These are phyloP conservation scores for Aix galericulata DNA, from an alignment of 2,113 vertebrate genomes.

Conservation along the genomic window DNA sequence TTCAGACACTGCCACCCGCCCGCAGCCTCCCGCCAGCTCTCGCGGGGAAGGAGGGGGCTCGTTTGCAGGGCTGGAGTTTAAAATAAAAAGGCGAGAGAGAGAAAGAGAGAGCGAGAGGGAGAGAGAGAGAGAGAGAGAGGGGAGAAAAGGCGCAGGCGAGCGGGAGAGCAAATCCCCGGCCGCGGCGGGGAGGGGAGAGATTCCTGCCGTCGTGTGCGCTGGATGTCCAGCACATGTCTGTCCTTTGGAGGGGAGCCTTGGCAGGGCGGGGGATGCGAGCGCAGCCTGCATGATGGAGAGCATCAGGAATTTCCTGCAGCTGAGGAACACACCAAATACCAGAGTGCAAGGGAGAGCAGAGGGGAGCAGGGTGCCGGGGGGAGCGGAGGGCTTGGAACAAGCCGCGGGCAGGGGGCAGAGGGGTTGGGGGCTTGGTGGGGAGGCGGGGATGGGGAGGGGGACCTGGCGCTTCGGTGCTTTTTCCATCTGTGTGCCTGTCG, in stretches of 20 bases:
- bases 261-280: constrained; percentile 82
- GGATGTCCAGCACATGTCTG: constrained; percentile 79
- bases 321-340: constrained; percentile 82
- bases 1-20: background rate
- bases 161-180: background rate
- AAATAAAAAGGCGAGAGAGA: background rate
- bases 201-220: constrained; percentile 48
- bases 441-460: background rate
- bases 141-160: background rate
- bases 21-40: background rate
- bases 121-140: background rate
- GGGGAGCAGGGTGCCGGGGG: constrained; percentile 44
- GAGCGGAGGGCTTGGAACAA: background rate
- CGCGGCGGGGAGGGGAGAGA: constrained; percentile 10
- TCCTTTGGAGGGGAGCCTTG: constrained; percentile 83
- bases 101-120: background rate
- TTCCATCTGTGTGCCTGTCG: background rate
- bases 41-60: background rate
- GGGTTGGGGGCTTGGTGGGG: background rate
- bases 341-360: constrained; percentile 62
- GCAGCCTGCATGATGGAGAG: constrained; percentile 89
- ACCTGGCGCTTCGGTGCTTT: background rate
- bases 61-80: background rate
- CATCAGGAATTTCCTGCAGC: constrained; percentile 97
- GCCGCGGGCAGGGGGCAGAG: background rate